phyloP scores from a whole-genome alignment of 2,888 invertebrate species.

The Andrena chrysosceles region DNA sequence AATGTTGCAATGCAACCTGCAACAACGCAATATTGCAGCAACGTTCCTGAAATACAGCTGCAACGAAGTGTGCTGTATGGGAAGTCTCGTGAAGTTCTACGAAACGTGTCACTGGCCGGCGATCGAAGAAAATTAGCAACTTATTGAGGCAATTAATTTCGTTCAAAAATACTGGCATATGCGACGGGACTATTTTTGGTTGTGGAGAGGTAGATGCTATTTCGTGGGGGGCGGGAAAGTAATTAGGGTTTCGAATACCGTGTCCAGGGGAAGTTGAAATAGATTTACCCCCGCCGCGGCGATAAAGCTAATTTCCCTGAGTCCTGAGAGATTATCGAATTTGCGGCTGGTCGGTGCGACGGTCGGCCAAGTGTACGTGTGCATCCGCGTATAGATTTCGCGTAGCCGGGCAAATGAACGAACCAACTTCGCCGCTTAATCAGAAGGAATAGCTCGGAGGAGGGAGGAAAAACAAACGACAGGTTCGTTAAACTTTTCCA shows the following conservation, averaged over 20 bases:
- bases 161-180: neutral
- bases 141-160: neutral
- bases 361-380: neutral
- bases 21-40: too few species aligned
- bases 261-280: conserved; percentile 13
- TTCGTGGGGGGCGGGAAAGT: neutral
- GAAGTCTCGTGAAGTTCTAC: too few species aligned
- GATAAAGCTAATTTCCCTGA: conserved; percentile 50
- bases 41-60: too few species aligned
- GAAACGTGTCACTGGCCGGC: too few species aligned
- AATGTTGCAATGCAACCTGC: too few species aligned
- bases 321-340: conserved; percentile 54
- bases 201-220: neutral
- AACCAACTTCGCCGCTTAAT: conserved; percentile 43
- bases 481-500: conserved; percentile 40
- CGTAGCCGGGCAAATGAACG: neutral
- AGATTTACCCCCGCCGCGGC: neutral
- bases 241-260: conserved; percentile 9
- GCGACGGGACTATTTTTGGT: neutral
- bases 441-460: conserved; percentile 15
- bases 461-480: conserved; percentile 17
- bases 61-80: too few species aligned
- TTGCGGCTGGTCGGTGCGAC: conserved; percentile 35
- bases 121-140: too few species aligned
- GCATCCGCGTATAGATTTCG: neutral